phyloP scores from a whole-genome alignment of 2,888 invertebrate genomes.

The Auanema sp. region DNA sequence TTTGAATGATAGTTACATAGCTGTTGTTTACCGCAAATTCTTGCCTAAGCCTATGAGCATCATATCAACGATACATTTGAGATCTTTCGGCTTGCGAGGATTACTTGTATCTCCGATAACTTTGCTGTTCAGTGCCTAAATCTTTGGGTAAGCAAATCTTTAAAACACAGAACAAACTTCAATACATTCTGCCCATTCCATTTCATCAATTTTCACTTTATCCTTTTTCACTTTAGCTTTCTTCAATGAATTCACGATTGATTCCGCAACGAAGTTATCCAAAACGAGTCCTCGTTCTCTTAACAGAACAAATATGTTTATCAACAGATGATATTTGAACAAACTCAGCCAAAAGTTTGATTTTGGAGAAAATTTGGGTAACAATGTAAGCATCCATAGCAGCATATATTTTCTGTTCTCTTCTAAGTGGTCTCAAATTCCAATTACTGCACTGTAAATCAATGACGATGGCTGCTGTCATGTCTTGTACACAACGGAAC shows the following conservation, averaged over 20 bases:
- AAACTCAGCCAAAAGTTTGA: slow-evolving; percentile 11
- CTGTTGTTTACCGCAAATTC: slow-evolving; percentile 22
- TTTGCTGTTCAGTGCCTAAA: slow-evolving; percentile 9
- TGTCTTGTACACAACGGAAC: neutral
- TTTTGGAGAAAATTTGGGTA: slow-evolving; percentile 24
- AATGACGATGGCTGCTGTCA: neutral
- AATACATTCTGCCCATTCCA: slow-evolving; percentile 17
- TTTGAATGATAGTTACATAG: neutral
- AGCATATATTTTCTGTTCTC: slow-evolving; percentile 34
- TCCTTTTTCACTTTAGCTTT: slow-evolving; percentile 10
- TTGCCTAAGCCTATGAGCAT: slow-evolving; percentile 45
- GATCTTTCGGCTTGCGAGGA: slow-evolving; percentile 20
- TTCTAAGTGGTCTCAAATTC: slow-evolving; percentile 32
- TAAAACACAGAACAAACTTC: slow-evolving; percentile 4
- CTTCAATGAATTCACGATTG: slow-evolving; percentile 1
- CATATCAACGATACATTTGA: slow-evolving; percentile 33
- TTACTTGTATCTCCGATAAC: neutral
- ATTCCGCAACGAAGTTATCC: neutral
- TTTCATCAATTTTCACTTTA: slow-evolving; percentile 14
- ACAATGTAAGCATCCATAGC: slow-evolving; percentile 42
- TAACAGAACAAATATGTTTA: neutral
- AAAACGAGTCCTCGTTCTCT: neutral
- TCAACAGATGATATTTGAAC: slow-evolving; percentile 2
- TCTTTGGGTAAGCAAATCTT: neutral
- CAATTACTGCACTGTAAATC: slow-evolving; percentile 33